Evolutionary conservation across 2,888 invertebrate genomes (phyloP).

Genomic region (Drosophila dives): DNA sequence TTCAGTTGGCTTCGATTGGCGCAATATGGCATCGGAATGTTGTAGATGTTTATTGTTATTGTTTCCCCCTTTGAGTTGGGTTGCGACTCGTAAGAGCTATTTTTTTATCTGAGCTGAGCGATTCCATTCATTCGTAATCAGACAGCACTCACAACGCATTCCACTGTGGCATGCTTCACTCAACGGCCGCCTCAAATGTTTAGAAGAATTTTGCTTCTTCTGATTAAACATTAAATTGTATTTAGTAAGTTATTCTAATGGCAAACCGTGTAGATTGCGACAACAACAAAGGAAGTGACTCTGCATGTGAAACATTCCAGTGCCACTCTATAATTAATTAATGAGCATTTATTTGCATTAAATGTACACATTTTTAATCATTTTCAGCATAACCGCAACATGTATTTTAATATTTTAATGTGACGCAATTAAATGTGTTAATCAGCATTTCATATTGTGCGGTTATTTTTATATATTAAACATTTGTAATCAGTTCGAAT

Average conservation of each 20-base stretch:
- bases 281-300: neutral
- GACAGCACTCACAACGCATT: slow-evolving; percentile 1
- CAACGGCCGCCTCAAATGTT: slow-evolving; percentile 5
- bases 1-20: neutral
- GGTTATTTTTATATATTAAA: neutral
- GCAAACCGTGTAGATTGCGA: slow-evolving; percentile 1
- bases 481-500: neutral
- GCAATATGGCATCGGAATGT: slow-evolving; percentile 16
- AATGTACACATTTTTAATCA: neutral
- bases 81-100: slow-evolving; percentile 1
- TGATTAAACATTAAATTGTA: neutral
- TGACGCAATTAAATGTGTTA: neutral
- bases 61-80: slow-evolving; percentile 2
- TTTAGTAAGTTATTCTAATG: neutral
- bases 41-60: slow-evolving; percentile 10
- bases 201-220: neutral
- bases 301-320: neutral
- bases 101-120: neutral
- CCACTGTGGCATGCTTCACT: slow-evolving; percentile 11
- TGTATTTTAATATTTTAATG: neutral
- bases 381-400: neutral
- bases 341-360: neutral
- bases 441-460: neutral
- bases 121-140: slow-evolving; percentile 12
- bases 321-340: neutral